These are phyloP conservation scores for Cataglyphis rosenhaueri DNA, from an alignment of 2,888 invertebrate genomes.

Conservation along the genomic window DNA sequence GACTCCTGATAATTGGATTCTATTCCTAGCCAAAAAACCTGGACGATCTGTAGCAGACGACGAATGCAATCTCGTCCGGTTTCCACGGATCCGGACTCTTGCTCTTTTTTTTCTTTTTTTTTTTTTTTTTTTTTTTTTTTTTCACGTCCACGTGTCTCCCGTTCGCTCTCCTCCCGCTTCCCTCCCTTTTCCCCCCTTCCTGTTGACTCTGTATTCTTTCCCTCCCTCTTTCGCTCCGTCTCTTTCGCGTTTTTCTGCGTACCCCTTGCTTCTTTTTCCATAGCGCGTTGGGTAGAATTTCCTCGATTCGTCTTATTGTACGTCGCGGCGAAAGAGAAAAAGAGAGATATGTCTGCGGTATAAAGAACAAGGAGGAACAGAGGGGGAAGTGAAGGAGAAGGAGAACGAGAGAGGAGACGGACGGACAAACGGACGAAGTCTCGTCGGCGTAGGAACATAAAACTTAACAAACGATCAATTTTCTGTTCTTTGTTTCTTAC, in stretches of 20 bases:
- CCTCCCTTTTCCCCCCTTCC: slow-evolving; percentile 36
- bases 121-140: slow-evolving; percentile 62
- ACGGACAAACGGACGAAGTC: slow-evolving; percentile 57
- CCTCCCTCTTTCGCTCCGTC: neutral
- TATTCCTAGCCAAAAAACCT: slow-evolving; percentile 57
- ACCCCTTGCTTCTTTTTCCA: slow-evolving; percentile 49
- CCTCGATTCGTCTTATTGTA: slow-evolving; percentile 78
- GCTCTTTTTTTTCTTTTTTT: slow-evolving; percentile 51
- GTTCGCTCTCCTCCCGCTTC: slow-evolving; percentile 55
- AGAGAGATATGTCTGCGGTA: neutral
- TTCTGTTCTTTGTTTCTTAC: slow-evolving; percentile 83
- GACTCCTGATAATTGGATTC: slow-evolving; percentile 67
- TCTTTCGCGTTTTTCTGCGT: slow-evolving; percentile 64
- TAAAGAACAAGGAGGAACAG: slow-evolving; percentile 17
- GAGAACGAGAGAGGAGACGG: slow-evolving; percentile 10
- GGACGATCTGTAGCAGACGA: slow-evolving; percentile 59
- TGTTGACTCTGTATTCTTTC: neutral
- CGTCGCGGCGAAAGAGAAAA: slow-evolving; percentile 42
- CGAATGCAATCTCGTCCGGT: slow-evolving; percentile 74
- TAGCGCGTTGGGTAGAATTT: slow-evolving; percentile 71
- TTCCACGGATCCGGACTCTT: slow-evolving; percentile 59
- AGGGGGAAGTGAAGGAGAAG: slow-evolving; percentile 10
- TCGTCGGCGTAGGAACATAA: slow-evolving; percentile 76
- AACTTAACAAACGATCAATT: slow-evolving; percentile 84
- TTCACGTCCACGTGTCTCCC: slow-evolving; percentile 67